Conservation (phyloP, 2,888 invertebrate species). For the Glaucopsyche alexis region DNA sequence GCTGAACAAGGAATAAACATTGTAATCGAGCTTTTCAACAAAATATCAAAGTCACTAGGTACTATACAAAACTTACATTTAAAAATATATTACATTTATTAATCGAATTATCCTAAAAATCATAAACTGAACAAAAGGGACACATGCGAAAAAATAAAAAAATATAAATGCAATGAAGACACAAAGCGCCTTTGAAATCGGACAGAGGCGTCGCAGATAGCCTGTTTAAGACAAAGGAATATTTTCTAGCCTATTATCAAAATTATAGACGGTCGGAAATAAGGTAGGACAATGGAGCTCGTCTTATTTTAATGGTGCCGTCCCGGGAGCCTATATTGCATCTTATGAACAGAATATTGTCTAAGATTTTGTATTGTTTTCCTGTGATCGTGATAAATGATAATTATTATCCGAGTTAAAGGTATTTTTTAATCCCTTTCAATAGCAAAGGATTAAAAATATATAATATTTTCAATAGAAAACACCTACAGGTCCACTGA, state of each 20-base stretch:
- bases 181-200: conserved; percentile 50
- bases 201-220: conserved; percentile 64
- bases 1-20: not conserved
- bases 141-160: conserved; percentile 28
- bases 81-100: not conserved
- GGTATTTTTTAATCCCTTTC: not conserved
- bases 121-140: not conserved
- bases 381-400: conserved; percentile 43
- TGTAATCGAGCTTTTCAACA: not conserved
- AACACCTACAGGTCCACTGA: too few relatives aligned
- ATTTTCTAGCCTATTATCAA: conserved; percentile 78
- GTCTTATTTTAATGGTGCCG: conserved; percentile 71
- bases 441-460: not conserved
- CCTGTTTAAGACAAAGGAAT: conserved; percentile 70
- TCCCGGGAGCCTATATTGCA: conserved; percentile 60
- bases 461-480: too few relatives aligned
- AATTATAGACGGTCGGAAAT: conserved; percentile 66
- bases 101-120: not conserved
- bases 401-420: conserved; percentile 42
- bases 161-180: conserved; percentile 41
- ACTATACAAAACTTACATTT: not conserved
- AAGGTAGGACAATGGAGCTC: conserved; percentile 61
- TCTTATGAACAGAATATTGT: conserved; percentile 62
- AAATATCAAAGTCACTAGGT: not conserved
- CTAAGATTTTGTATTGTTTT: conserved; percentile 53